Conservation (phyloP, 2,888 invertebrate species). For the Hyposoter dolosus region DNA sequence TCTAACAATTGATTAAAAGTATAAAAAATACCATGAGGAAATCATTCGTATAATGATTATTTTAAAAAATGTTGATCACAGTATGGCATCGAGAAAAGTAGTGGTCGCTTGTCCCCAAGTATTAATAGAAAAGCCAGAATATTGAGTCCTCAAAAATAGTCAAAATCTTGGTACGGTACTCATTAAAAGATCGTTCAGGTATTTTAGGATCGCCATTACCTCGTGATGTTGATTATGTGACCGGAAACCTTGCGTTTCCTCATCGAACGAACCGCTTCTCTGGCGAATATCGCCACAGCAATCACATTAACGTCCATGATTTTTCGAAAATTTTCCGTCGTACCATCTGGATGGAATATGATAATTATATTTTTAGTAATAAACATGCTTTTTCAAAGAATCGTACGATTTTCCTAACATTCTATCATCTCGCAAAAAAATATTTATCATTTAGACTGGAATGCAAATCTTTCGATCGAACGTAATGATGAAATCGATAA, state of each 20-base stretch:
- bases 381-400: neutral
- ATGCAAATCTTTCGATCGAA: neutral
- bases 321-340: conserved; percentile 81
- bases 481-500: neutral
- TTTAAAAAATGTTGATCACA: no score
- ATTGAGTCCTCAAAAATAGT: no score
- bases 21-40: no score
- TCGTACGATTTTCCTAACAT: neutral
- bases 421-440: neutral
- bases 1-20: no score
- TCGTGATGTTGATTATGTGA: conserved; percentile 88
- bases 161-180: neutral
- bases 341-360: conserved; percentile 69
- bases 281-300: conserved; percentile 86
- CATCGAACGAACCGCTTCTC: conserved; percentile 87
- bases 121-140: no score
- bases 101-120: no score
- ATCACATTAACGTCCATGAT: conserved; percentile 87
- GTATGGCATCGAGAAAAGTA: no score
- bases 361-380: neutral
- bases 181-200: neutral
- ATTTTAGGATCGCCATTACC: conserved; percentile 81
- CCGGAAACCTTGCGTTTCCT: conserved; percentile 85
- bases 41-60: no score
- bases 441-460: neutral